Percentiles rank a stretch among this genome's conserved stretches.
These are phyloP conservation scores for Helogale parvula DNA, from an alignment of 2,113 vertebrate species.

Conservation along the genomic window DNA sequence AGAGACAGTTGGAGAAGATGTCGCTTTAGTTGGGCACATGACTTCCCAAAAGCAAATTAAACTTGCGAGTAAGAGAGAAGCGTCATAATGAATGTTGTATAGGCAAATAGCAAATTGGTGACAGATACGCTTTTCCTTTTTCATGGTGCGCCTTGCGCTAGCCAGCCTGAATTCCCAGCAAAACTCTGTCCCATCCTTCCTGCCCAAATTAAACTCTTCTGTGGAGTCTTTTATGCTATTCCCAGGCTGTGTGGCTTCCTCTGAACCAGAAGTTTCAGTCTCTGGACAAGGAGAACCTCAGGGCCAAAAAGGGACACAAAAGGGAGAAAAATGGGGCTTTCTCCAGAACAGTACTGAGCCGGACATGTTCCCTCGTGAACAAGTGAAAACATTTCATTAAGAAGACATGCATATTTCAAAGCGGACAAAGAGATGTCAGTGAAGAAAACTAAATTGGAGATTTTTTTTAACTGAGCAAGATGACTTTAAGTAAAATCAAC, in stretches of 20 bases:
- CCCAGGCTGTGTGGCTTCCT: background rate
- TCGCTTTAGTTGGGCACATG: background rate
- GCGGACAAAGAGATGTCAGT: background rate
- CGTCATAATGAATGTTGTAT: background rate
- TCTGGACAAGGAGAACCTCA: background rate
- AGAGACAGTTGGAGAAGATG: background rate
- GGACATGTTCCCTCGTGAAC: background rate
- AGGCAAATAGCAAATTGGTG: background rate
- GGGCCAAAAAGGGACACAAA: background rate
- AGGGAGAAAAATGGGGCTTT: background rate
- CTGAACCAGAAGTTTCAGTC: background rate
- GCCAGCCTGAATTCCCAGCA: background rate
- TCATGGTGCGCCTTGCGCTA: background rate
- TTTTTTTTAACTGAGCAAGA: background rate
- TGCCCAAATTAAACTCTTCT: background rate
- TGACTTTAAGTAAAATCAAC: constrained; percentile 11
- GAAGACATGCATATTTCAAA: background rate
- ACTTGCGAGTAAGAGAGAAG: background rate
- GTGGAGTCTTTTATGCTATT: background rate
- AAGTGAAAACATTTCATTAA: background rate
- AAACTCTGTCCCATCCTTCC: background rate
- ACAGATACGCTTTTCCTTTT: background rate
- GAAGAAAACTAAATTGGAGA: background rate
- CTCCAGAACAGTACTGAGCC: background rate
- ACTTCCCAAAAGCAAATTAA: background rate